These are phyloP conservation scores for Cephalopholis sonnerati DNA, from an alignment of 2,113 vertebrate genomes.

Conservation along the genomic window DNA sequence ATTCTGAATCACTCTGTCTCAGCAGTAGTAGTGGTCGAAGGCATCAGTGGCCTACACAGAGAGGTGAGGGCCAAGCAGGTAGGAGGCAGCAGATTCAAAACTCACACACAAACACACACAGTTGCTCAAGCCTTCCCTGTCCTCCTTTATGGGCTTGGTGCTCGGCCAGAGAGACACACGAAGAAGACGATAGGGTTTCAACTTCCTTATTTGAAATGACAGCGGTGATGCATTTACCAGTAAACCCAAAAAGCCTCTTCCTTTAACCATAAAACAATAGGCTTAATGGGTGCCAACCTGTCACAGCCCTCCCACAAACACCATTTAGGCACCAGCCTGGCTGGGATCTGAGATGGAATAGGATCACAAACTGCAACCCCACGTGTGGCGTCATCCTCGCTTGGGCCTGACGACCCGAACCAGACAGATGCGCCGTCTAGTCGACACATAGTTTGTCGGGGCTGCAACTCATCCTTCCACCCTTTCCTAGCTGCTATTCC, in stretches of 20 bases:
- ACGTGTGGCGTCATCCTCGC: conserved; percentile 5
- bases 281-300: conserved; percentile 42
- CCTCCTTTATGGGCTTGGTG: conserved; percentile 35
- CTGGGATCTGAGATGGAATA: conserved; percentile 35
- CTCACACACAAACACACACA: conserved; percentile 38
- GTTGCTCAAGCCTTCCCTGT: not conserved
- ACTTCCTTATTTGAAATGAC: conserved; percentile 48
- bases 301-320: conserved; percentile 44
- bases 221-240: conserved; percentile 60
- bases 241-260: conserved; percentile 42
- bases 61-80: not conserved
- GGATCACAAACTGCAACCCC: conserved; percentile 21
- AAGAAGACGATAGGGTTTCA: conserved; percentile 49
- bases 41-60: conserved; percentile 14
- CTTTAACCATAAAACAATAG: conserved; percentile 51
- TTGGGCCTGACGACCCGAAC: not conserved
- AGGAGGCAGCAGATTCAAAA: not conserved
- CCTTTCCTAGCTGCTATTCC: conserved; percentile 65
- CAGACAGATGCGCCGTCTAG: conserved; percentile 57
- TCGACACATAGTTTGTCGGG: conserved; percentile 51
- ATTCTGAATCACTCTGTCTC: not conserved
- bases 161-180: conserved; percentile 47
- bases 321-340: conserved; percentile 17
- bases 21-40: not conserved
- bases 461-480: conserved; percentile 57